These are phyloP conservation scores for Vanessa cardui DNA, from an alignment of 2,888 invertebrate genomes.

Conservation along the genomic window DNA sequence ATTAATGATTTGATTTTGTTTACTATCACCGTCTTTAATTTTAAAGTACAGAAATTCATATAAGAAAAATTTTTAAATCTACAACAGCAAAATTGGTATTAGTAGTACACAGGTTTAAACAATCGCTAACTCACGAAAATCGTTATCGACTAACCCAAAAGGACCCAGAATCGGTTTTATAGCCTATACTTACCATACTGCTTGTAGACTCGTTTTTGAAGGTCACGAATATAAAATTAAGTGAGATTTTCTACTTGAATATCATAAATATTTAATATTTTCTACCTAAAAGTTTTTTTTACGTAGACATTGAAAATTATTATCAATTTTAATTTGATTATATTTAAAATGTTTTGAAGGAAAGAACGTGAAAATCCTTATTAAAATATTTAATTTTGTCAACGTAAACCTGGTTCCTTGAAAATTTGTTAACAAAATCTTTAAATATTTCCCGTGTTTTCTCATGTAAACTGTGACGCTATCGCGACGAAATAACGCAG, in stretches of 20 bases:
- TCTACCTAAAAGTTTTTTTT: background rate
- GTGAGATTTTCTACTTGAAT: slow-evolving; percentile 15
- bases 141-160: slow-evolving; percentile 40
- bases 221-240: slow-evolving; percentile 33
- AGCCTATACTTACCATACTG: slow-evolving; percentile 36
- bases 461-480: background rate
- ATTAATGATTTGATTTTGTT: too few species aligned
- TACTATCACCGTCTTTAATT: too few species aligned
- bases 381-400: background rate
- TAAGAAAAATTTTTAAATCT: background rate
- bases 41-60: too few species aligned
- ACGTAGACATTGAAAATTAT: too few species aligned
- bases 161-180: slow-evolving; percentile 49
- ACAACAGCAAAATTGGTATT: background rate
- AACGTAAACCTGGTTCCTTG: background rate
- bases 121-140: slow-evolving; percentile 31
- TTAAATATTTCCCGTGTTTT: background rate
- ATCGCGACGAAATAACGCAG: too few species aligned
- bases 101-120: slow-evolving; percentile 25
- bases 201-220: slow-evolving; percentile 38
- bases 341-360: background rate
- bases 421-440: background rate
- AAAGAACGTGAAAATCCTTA: too few species aligned
- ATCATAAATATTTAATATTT: background rate
- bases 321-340: background rate